A percentile compares a stretch with the other conserved stretches of the same genome.
Evolutionary conservation across 2,797 vertebrate genomes (phyloP).

Genomic region (Euphonia xanthogaster): DNA sequence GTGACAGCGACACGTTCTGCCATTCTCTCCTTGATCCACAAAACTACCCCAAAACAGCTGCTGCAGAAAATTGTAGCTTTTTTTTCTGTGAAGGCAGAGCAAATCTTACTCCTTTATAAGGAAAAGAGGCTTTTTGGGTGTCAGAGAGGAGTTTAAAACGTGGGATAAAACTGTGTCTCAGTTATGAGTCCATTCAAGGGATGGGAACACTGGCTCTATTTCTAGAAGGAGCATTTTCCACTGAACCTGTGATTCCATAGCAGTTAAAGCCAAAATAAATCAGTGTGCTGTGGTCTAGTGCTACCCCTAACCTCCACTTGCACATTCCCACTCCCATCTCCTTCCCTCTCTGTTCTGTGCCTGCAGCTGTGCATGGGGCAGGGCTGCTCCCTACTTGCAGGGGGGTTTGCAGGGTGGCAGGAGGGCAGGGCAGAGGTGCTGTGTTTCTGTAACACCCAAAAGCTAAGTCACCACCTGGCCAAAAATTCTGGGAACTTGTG

Average conservation of each 20-base stretch:
- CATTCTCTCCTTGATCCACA: not conserved
- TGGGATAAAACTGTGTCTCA: not conserved
- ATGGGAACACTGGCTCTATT: not conserved
- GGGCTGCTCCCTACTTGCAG: not conserved
- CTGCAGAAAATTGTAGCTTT: not conserved
- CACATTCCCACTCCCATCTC: not conserved
- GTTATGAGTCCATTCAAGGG: not conserved
- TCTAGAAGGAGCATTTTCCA: constrained; percentile 24
- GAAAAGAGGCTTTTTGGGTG: not conserved
- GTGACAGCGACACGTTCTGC: not conserved
- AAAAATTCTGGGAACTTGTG: constrained; percentile 15
- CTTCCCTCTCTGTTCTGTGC: not conserved
- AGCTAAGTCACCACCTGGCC: not conserved
- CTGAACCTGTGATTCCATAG: constrained; percentile 3
- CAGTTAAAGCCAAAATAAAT: constrained; percentile 26
- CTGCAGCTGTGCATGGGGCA: not conserved
- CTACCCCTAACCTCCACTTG: not conserved
- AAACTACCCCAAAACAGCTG: not conserved
- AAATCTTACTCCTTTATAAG: not conserved
- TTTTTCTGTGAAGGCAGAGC: not conserved
- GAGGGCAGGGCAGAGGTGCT: not conserved
- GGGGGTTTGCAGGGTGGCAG: not conserved
- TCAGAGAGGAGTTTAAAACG: not conserved
- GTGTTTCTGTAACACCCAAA: not conserved
- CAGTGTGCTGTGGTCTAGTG: not conserved